A percentile compares a stretch with the other conserved stretches of the same genome.
phyloP scores from a whole-genome alignment of 2,797 vertebrate species.

The Helarctos malayanus region DNA sequence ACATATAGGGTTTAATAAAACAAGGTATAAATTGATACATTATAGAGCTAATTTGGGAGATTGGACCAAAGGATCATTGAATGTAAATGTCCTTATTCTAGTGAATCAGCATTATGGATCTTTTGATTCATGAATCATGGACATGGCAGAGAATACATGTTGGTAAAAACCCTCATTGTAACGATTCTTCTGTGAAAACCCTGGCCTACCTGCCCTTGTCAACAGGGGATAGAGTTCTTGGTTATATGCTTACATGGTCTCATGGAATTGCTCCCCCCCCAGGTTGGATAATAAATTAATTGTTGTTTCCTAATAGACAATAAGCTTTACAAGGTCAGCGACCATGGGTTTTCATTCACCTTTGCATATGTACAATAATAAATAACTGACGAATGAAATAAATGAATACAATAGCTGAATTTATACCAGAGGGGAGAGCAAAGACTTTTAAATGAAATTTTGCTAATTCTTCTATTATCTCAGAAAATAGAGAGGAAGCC shows the following conservation, averaged over 20 bases:
- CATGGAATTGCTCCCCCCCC: not conserved
- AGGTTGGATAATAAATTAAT: not conserved
- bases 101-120: constrained; percentile 18
- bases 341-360: not conserved
- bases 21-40: not conserved
- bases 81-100: constrained; percentile 35
- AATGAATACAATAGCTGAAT: not conserved
- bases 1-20: not conserved
- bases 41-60: constrained; percentile 31
- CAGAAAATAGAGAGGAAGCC: constrained; percentile 60
- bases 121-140: not conserved
- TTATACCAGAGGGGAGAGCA: not conserved
- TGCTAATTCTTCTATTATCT: constrained; percentile 61
- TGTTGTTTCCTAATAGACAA: not conserved
- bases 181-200: not conserved
- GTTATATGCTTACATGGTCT: not conserved
- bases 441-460: constrained; percentile 43
- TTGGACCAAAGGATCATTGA: constrained; percentile 5
- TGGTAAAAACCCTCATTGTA: not conserved
- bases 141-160: not conserved
- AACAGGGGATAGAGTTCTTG: not conserved
- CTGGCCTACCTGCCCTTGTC: not conserved
- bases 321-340: constrained; percentile 46
- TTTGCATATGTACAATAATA: not conserved
- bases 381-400: not conserved